Base-by-base conservation (phyloP, 1,140 invertebrate species). In the Leptinotarsa lineolata region DNA sequence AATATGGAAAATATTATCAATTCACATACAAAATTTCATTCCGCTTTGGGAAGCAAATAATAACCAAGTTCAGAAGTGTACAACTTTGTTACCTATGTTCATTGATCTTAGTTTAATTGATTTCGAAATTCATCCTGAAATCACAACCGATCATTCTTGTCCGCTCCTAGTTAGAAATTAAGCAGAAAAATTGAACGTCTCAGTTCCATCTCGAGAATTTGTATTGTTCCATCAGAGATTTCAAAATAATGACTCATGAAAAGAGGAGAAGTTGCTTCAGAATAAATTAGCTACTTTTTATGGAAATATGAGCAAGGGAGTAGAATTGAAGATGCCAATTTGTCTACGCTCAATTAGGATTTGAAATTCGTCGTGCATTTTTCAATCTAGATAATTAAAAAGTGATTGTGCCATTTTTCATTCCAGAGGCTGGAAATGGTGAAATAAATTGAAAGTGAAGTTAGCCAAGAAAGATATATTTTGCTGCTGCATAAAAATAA, bases 251-350 rank as follows among this genome's bases (percentile, higher is more conserved):
- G 44, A 54, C 48, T 72, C 67, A 66, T 72, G 46, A 54, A 39
- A 72, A 72, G 20, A n/a, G 30, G 48, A 67, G 71, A 60, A 58
- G 24, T 39, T 67, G 65, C 45, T 58, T 54, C 45, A 44, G 67
- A 72, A 67, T 67, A 72, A 72, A 71, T 71, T 71, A 71, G 58
- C 58, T 58, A 45, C 59, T 61, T 71, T 63, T 71, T 71, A 71
- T 71, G 69, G 69, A 71, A 71, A 71, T 71, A 63, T 21, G 60
- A 71, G 69, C 69, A 30, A 71, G 69, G 69, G 69, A 63, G 68
- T 44, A 59, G 60, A 63, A 71, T 24, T 71, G 48, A 71, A 63
- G 69, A 71, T 71, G 60, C 69, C 59, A 71, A 71, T 71, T 71
- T 71, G 58, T 71, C 69, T 63, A 46, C 60, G 58, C 59, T 71